Conservation (phyloP, 1,140 invertebrate genomes). For the Drusus annulatus region DNA sequence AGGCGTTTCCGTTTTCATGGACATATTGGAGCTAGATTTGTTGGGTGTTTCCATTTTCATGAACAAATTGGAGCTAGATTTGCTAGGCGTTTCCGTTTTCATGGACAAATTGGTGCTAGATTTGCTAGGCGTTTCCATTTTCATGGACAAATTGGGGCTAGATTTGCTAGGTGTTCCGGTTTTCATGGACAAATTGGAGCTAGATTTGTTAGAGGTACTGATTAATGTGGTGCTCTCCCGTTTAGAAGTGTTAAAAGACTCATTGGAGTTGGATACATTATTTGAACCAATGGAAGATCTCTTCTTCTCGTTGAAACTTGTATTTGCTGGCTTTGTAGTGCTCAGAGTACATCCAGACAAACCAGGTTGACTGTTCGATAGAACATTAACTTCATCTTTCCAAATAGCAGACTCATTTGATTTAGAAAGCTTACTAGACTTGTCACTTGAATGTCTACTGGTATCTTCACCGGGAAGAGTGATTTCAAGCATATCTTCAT, state of each 20-base stretch:
- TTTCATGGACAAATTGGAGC: too few relatives aligned
- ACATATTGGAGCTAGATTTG: too few relatives aligned
- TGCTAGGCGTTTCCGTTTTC: too few relatives aligned
- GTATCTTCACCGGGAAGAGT: not conserved
- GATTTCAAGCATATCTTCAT: not conserved
- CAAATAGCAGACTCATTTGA: not conserved
- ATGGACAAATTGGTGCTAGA: too few relatives aligned
- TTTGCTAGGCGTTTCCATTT: too few relatives aligned
- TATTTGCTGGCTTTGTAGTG: not conserved
- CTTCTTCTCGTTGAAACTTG: not conserved
- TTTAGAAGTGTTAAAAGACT: not conserved
- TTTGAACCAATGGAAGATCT: not conserved
- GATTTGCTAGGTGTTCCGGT: too few relatives aligned
- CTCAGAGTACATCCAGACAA: slow-evolving; percentile 19
- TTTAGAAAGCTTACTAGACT: not conserved
- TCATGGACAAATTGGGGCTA: too few relatives aligned
- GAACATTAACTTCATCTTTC: not conserved
- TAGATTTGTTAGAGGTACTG: too few relatives aligned
- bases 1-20: too few relatives aligned
- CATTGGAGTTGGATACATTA: not conserved
- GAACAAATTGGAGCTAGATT: too few relatives aligned
- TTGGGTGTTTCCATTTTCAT: too few relatives aligned
- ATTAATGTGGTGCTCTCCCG: not conserved
- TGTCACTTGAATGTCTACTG: too few relatives aligned
- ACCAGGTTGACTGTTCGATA: not conserved